Base-by-base conservation (phyloP, 2,888 invertebrate species). In the Lycia hirtaria region DNA sequence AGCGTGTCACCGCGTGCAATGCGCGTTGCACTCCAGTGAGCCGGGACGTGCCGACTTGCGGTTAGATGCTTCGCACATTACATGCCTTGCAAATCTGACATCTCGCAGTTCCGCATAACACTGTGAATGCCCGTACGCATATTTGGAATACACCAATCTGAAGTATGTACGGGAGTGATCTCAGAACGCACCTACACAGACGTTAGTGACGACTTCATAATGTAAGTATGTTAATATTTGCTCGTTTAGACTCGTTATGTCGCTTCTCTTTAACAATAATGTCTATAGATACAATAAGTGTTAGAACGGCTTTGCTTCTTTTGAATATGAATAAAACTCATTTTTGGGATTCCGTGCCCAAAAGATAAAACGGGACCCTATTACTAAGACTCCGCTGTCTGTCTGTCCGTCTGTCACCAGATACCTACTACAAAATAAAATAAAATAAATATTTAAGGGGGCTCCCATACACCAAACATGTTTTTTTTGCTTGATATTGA, bases 11-110 rank as follows among this genome's bases (percentile, higher is more conserved):
- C 54, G 58, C 69, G 72, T 71, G 70, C 72, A 69, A 56, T 55
- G 67, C 69, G 62, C 73, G 80, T 43, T 58, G 57, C 57, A 58
- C 52, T 58, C 48, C 57, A 53, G 48, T 58, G 52, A 12, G n/a
- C 48, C 82, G 77, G 73, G 68, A 69, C 75, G 71, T 70, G 70
- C 64, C 63, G 64, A n/a, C n/a, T n/a, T 65, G 62, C 53, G 65
- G 50, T 43, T 59, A 51, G 54, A 56, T 40, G 57, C 51, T 56
- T 54, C 33, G 48, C 30, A 40, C 44, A 54, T 44, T 32, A 56
- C 50, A 43, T 45, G 47, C 49, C 45, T 45, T 10, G 44, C 44
- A 22, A 59, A 59, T 51, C 32, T 49, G 50, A 10, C 19, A 28
- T 38, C 28, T 40, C 12, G 14, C 52, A 40, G 60, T 52, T 56